These are phyloP conservation scores for Myathropa florea DNA, from an alignment of 2,888 invertebrate species.

Conservation along the genomic window DNA sequence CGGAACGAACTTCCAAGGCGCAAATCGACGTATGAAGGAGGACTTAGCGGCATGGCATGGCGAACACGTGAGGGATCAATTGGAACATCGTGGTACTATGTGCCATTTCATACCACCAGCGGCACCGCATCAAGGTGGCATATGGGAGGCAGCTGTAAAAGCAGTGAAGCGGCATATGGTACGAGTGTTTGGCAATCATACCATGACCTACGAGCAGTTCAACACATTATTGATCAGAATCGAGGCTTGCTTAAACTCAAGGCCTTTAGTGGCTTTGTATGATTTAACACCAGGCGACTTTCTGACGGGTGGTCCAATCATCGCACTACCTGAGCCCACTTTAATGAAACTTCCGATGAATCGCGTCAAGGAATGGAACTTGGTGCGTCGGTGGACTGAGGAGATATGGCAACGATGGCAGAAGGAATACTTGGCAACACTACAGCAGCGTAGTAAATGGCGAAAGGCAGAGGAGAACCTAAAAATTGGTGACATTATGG, in stretches of 20 bases:
- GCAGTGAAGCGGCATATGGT: conserved; percentile 12
- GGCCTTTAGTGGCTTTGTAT: conserved; percentile 8
- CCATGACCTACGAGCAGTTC: conserved; percentile 39
- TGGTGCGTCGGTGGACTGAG: conserved; percentile 24
- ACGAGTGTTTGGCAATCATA: conserved; percentile 11
- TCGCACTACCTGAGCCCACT: conserved; percentile 15
- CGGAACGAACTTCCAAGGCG: conserved; percentile 27
- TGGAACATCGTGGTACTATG: not conserved
- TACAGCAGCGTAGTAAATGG: conserved; percentile 29
- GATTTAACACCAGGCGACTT: conserved; percentile 19
- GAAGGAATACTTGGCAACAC: conserved; percentile 15
- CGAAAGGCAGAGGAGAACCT: conserved; percentile 15
- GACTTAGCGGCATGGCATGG: conserved; percentile 13
- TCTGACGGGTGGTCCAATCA: conserved; percentile 19
- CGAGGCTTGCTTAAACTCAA: conserved; percentile 26
- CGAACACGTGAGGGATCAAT: not conserved
- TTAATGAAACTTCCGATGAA: not conserved
- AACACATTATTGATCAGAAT: conserved; percentile 17
- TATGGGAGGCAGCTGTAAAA: conserved; percentile 20
- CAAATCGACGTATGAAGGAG: conserved; percentile 16
- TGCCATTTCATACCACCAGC: conserved; percentile 25
- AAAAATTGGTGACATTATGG: conserved; percentile 69
- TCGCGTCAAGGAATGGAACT: conserved; percentile 16
- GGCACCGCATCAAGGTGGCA: conserved; percentile 4
- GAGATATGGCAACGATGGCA: conserved; percentile 43